Evolutionary conservation across 92 coral and sea anemone species (phyloP).

Genomic region (Scolanthus callimorphus): DNA sequence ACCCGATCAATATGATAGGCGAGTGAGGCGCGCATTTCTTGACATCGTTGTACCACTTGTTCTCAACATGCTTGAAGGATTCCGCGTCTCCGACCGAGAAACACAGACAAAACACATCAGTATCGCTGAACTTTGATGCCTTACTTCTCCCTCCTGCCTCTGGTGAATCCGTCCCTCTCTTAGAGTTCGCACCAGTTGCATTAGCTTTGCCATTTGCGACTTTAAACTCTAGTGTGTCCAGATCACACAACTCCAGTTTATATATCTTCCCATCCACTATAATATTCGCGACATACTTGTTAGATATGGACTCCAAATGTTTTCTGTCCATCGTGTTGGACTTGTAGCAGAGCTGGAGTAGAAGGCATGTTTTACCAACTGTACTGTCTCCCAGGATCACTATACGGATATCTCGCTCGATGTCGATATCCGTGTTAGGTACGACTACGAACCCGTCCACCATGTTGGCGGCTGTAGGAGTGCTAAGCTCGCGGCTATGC

Average conservation of each 20-base stretch:
- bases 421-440: conserved; percentile 63
- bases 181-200: no score
- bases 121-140: conserved; percentile 40
- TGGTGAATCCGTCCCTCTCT: conserved; percentile 52
- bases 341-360: conserved; percentile 80
- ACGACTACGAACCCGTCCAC: conserved; percentile 69
- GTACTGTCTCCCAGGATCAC: conserved; percentile 70
- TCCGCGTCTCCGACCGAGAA: conserved; percentile 67
- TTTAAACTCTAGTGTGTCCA: background rate
- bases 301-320: conserved; percentile 64
- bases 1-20: conserved; percentile 81
- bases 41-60: conserved; percentile 64
- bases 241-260: conserved; percentile 74
- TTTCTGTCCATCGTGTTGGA: conserved; percentile 75
- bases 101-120: conserved; percentile 80
- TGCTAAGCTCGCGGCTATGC: no score
- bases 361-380: conserved; percentile 78
- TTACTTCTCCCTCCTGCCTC: conserved; percentile 23
- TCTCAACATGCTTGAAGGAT: conserved; percentile 67
- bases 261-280: conserved; percentile 78
- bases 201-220: no score
- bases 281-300: conserved; percentile 72
- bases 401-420: conserved; percentile 63
- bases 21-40: conserved; percentile 52
- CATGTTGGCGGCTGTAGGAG: no score